Percentiles rank a stretch among this genome's conserved stretches.
phyloP scores from a whole-genome alignment of 2,888 invertebrate species.

The Drosophila flavopinicola region DNA sequence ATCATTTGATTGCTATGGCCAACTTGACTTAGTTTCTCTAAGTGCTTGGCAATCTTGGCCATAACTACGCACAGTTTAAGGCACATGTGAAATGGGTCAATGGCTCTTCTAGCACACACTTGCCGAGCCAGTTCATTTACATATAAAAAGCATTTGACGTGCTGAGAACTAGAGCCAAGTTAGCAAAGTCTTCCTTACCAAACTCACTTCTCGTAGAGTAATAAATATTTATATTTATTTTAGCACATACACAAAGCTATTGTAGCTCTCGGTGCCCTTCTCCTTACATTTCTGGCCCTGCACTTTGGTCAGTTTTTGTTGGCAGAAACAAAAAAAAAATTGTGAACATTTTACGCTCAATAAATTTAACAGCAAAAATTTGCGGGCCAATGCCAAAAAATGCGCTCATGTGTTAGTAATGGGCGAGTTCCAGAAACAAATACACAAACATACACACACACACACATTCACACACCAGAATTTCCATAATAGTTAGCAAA shows the following conservation, averaged over 20 bases:
- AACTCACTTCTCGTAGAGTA: slow-evolving; percentile 50
- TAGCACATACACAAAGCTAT: slow-evolving; percentile 48
- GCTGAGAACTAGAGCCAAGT: slow-evolving; percentile 18
- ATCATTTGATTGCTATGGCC: slow-evolving; percentile 49
- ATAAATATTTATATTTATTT: slow-evolving; percentile 80
- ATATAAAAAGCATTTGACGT: slow-evolving; percentile 57
- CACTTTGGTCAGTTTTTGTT: slow-evolving; percentile 23
- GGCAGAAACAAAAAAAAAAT: slow-evolving; percentile 36
- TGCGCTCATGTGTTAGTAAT: slow-evolving; percentile 76
- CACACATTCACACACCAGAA: slow-evolving; percentile 12
- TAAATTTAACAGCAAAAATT: slow-evolving; percentile 66
- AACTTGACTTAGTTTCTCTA: slow-evolving; percentile 18
- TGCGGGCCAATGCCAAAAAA: slow-evolving; percentile 58
- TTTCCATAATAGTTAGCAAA: slow-evolving; percentile 53
- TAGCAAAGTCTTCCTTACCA: slow-evolving; percentile 15
- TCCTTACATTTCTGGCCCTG: neutral
- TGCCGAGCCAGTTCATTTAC: slow-evolving; percentile 52
- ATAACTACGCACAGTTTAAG: slow-evolving; percentile 46
- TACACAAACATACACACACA: neutral
- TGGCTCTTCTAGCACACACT: slow-evolving; percentile 31
- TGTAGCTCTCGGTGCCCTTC: slow-evolving; percentile 2
- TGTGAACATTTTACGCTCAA: slow-evolving; percentile 75
- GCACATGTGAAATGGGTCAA: slow-evolving; percentile 62
- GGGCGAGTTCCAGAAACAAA: slow-evolving; percentile 10
- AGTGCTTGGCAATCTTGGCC: slow-evolving; percentile 28